A percentile compares a stretch with the other conserved stretches of the same genome.
phyloP scores from a whole-genome alignment of 2,797 vertebrate species.

The Pseudocheirus occidentalis region DNA sequence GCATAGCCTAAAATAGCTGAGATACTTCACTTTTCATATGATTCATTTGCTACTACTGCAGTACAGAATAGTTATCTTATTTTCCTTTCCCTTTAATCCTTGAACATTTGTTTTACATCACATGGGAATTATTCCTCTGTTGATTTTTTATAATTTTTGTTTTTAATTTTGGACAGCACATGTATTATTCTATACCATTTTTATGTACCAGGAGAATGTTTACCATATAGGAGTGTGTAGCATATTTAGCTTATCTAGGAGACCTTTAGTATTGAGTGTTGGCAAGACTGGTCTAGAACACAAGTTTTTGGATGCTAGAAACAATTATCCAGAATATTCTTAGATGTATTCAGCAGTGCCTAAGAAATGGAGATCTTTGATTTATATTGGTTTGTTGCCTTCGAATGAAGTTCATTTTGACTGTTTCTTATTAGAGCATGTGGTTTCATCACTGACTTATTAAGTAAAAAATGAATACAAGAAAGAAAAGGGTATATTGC shows the following conservation, averaged over 20 bases:
- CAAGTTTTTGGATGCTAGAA: neutral
- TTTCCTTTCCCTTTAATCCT: neutral
- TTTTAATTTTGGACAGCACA: neutral
- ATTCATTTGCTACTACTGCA: neutral
- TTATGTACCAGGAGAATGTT: neutral
- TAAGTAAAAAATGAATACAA: conserved; percentile 38
- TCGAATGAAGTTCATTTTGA: conserved; percentile 5
- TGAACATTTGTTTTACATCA: neutral
- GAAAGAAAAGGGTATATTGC: neutral
- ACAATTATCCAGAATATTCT: neutral
- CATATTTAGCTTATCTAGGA: conserved; percentile 24
- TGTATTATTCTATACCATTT: neutral
- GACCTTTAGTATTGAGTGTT: neutral
- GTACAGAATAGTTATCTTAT: neutral
- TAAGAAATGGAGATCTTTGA: neutral
- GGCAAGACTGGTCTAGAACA: neutral
- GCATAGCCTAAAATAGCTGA: neutral
- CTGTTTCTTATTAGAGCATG: neutral
- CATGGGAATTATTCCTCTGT: neutral
- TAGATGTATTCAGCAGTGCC: neutral
- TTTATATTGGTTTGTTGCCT: conserved; percentile 35
- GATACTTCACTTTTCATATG: neutral
- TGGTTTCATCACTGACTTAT: conserved; percentile 46
- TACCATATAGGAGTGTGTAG: neutral
- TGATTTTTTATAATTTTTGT: neutral